Evolutionary conservation across 1,140 invertebrate species (phyloP).

Genomic region (Cotesia typhae): DNA sequence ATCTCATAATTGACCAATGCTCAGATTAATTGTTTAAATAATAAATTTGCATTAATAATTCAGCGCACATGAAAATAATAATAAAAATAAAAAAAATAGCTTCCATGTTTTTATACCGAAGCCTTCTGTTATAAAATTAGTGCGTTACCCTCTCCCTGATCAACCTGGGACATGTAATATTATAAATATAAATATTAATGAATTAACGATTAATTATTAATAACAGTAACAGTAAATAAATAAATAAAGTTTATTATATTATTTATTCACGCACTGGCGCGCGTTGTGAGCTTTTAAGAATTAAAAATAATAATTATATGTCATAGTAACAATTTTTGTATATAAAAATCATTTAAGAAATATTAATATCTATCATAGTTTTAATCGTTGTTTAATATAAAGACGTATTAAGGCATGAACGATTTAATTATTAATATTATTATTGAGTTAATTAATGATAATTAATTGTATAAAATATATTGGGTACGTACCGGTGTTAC

Average conservation of each 20-base stretch:
- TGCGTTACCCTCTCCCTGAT: constrained; percentile 14
- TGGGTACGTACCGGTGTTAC: constrained; percentile 15
- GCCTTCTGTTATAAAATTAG: neutral
- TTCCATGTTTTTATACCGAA: constrained; percentile 35
- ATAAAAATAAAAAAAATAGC: constrained; percentile 40
- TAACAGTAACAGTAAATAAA: no score
- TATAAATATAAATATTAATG: constrained; percentile 13
- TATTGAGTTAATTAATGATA: no score
- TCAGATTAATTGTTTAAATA: constrained; percentile 28
- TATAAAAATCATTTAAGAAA: constrained; percentile 10
- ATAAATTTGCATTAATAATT: constrained; percentile 23
- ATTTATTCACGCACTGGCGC: constrained; percentile 11
- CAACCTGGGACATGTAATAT: constrained; percentile 50
- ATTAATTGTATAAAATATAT: neutral
- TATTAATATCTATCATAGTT: constrained; percentile 3
- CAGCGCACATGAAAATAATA: constrained; percentile 31
- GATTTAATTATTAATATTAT: neutral
- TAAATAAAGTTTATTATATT: constrained; percentile 12
- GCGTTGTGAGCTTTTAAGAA: constrained; percentile 9
- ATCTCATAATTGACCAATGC: constrained; percentile 30
- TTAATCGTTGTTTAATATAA: constrained; percentile 12
- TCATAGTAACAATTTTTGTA: constrained; percentile 9
- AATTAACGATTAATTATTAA: no score
- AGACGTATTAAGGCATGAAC: neutral
- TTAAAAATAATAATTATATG: neutral